phyloP scores from a whole-genome alignment of 2,888 invertebrate species.

The Cenopis cana region DNA sequence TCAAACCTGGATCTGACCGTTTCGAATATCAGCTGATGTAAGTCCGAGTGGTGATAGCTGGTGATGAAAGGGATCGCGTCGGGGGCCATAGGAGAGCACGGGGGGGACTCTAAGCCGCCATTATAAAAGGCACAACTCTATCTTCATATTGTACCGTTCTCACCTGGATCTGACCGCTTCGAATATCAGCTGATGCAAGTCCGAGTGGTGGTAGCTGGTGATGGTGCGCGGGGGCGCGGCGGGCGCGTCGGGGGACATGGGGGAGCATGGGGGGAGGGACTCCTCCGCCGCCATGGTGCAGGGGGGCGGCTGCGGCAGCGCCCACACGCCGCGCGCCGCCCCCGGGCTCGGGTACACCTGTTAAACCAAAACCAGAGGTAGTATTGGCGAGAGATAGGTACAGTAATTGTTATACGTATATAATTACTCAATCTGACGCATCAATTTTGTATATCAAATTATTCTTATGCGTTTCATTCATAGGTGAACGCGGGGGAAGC shows the following conservation, averaged over 20 bases:
- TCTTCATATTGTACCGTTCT: constrained; percentile 51
- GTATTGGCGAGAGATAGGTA: no score
- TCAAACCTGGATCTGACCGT: constrained; percentile 93
- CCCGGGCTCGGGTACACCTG: constrained; percentile 93
- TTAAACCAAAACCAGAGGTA: no score
- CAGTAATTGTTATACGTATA: no score
- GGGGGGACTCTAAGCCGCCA: constrained; percentile 88
- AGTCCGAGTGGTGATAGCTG: constrained; percentile 76
- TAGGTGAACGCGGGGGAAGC: no score
- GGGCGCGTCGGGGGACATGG: constrained; percentile 77
- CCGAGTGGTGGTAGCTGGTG: constrained; percentile 75
- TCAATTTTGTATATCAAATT: no score
- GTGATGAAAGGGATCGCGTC: constrained; percentile 73
- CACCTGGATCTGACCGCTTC: constrained; percentile 94
- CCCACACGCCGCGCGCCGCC: constrained; percentile 96
- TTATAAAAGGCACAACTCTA: constrained; percentile 86
- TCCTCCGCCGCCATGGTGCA: constrained; percentile 92
- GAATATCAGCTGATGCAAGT: constrained; percentile 89
- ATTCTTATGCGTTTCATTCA: no score
- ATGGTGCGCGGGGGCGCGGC: constrained; percentile 72
- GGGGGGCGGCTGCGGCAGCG: constrained; percentile 91
- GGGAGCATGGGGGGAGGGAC: constrained; percentile 76
- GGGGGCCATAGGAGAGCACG: constrained; percentile 78
- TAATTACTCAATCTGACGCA: no score
- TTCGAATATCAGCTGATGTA: constrained; percentile 91